phyloP scores from a whole-genome alignment of 2,888 invertebrate genomes.

The Ischnus inquisitorius region DNA sequence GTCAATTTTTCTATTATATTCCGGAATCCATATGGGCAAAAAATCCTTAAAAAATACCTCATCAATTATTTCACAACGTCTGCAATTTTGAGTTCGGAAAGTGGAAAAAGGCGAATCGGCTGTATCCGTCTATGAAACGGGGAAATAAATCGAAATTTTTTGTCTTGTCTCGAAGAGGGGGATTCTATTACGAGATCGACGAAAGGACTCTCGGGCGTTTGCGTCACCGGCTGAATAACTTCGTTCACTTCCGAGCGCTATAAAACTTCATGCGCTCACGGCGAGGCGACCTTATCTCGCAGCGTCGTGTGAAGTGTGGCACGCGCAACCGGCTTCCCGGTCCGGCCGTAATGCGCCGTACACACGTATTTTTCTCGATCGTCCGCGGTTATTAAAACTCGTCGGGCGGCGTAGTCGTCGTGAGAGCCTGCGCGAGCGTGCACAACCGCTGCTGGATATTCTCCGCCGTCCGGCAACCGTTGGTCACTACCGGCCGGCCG shows the following conservation, averaged over 20 bases:
- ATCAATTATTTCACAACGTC: no score
- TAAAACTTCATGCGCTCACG: constrained; percentile 39
- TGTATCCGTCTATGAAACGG: no score
- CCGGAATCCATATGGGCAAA: no score
- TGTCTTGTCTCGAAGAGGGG: no score
- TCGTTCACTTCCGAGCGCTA: neutral
- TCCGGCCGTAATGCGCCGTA: neutral
- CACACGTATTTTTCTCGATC: constrained; percentile 13
- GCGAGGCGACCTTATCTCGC: neutral
- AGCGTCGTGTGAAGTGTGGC: constrained; percentile 4
- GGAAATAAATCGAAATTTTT: no score
- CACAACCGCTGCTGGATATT: constrained; percentile 35
- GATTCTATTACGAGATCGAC: no score
- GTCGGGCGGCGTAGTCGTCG: constrained; percentile 4
- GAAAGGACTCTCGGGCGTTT: neutral
- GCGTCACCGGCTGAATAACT: neutral
- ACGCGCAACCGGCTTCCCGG: constrained; percentile 18
- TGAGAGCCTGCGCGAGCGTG: constrained; percentile 34
- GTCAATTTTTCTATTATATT: no score
- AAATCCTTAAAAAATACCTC: no score
- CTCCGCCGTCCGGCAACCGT: constrained; percentile 67
- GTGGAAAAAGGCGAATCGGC: no score
- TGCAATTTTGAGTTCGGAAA: no score
- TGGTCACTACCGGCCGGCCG: constrained; percentile 81
- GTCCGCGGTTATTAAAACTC: constrained; percentile 45